Percentiles rank a stretch among this genome's conserved stretches.
These are phyloP conservation scores for Agrotis puta DNA, from an alignment of 2,888 invertebrate genomes.

Conservation along the genomic window DNA sequence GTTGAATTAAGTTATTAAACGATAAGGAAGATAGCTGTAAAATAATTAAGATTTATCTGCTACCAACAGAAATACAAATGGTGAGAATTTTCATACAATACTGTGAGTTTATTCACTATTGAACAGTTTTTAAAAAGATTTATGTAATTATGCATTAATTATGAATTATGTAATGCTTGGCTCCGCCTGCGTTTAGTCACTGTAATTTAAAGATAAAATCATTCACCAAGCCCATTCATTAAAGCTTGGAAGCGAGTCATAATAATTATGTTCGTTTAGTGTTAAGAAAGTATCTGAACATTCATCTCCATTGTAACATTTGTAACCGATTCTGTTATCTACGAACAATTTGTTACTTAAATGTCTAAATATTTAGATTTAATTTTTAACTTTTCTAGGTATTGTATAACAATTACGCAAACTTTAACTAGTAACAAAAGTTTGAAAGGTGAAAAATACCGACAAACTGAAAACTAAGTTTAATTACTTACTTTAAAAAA, in stretches of 20 bases:
- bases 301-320: constrained; percentile 29
- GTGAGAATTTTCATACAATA: constrained; percentile 64
- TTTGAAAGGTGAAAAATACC: no score
- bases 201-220: constrained; percentile 53
- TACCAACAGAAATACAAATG: constrained; percentile 57
- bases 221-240: constrained; percentile 44
- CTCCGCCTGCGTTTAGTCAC: constrained; percentile 65
- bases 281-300: constrained; percentile 25
- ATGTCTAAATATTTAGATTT: not conserved
- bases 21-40: constrained; percentile 56
- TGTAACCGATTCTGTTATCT: constrained; percentile 1
- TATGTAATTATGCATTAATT: constrained; percentile 56
- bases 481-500: constrained; percentile 11
- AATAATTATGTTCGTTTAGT: constrained; percentile 38
- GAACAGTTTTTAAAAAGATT: constrained; percentile 54
- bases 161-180: constrained; percentile 56
- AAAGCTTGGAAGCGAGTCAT: constrained; percentile 41
- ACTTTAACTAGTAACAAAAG: not conserved
- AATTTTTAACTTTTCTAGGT: not conserved
- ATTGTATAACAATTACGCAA: not conserved
- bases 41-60: constrained; percentile 62
- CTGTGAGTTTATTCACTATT: constrained; percentile 56
- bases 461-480: not conserved
- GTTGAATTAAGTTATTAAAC: constrained; percentile 63
- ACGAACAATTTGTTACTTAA: not conserved